Conservation (phyloP, 2,113 vertebrate genomes). For the Plecturocebus donacophilus region DNA sequence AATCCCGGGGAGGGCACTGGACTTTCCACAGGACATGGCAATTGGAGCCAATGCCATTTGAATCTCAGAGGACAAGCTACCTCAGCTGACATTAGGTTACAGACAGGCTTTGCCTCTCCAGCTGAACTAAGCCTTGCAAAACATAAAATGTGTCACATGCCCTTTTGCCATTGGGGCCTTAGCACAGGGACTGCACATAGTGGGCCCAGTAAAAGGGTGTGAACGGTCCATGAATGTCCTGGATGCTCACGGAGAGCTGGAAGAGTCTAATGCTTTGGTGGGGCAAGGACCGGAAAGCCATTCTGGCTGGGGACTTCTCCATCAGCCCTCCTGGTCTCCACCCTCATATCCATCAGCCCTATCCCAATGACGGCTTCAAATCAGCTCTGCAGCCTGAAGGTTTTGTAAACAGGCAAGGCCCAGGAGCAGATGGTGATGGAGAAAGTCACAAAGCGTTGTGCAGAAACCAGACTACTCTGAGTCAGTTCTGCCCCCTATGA, state of each 20-base stretch:
- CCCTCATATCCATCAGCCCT: not conserved
- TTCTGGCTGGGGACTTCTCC: not conserved
- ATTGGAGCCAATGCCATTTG: slow-evolving; percentile 49
- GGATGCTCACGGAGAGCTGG: not conserved
- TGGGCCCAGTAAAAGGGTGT: not conserved
- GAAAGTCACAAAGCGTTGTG: slow-evolving; percentile 6
- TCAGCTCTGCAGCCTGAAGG: not conserved
- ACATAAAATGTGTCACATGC: not conserved
- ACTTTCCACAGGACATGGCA: slow-evolving; percentile 69
- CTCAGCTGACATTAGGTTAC: slow-evolving; percentile 51
- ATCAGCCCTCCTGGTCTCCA: not conserved
- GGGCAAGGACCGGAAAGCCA: not conserved
- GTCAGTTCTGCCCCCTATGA: not conserved
- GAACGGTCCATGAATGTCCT: not conserved
- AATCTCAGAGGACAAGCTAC: slow-evolving; percentile 57
- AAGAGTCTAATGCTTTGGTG: not conserved
- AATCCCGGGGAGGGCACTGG: slow-evolving; percentile 43
- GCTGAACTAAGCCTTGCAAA: slow-evolving; percentile 11
- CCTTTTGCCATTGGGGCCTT: not conserved
- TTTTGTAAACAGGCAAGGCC: slow-evolving; percentile 44
- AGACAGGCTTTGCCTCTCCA: slow-evolving; percentile 13
- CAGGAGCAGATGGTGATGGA: not conserved
- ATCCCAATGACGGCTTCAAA: not conserved
- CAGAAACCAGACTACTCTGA: not conserved
- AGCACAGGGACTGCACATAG: not conserved